phyloP scores from a whole-genome alignment of 2,888 invertebrate species.

The Phania funesta region DNA sequence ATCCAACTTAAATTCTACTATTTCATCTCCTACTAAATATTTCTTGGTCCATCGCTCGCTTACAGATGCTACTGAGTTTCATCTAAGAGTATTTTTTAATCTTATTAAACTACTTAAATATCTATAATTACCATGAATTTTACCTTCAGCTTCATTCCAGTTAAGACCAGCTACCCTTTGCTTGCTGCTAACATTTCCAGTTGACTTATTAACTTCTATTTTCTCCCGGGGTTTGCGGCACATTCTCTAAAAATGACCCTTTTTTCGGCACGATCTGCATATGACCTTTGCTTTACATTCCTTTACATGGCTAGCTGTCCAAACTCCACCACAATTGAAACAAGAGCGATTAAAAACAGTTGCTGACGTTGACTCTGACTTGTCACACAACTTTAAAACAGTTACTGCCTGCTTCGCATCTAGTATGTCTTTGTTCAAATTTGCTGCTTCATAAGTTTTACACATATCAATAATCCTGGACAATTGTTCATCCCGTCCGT shows the following conservation, averaged over 20 bases:
- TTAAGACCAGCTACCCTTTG: background rate
- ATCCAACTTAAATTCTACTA: background rate
- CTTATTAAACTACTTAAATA: background rate
- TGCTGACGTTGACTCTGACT: background rate
- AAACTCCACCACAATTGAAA: background rate
- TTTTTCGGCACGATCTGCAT: background rate
- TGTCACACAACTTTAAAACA: background rate
- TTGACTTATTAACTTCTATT: background rate
- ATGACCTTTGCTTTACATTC: background rate
- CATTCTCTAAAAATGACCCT: background rate
- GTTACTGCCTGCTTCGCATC: background rate
- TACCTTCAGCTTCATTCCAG: background rate
- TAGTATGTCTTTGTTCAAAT: conserved; percentile 2
- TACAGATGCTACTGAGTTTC: background rate
- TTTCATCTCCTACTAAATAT: background rate
- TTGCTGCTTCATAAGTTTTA: no score
- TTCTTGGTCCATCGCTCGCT: background rate
- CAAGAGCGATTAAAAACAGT: background rate
- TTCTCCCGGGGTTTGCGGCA: background rate
- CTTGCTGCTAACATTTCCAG: background rate
- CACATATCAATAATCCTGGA: background rate
- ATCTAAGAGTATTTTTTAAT: background rate
- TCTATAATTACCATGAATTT: background rate
- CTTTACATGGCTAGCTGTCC: background rate
- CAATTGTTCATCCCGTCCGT: background rate